Conservation (phyloP, 2,797 vertebrate species). For the Muscicapa comitata region DNA sequence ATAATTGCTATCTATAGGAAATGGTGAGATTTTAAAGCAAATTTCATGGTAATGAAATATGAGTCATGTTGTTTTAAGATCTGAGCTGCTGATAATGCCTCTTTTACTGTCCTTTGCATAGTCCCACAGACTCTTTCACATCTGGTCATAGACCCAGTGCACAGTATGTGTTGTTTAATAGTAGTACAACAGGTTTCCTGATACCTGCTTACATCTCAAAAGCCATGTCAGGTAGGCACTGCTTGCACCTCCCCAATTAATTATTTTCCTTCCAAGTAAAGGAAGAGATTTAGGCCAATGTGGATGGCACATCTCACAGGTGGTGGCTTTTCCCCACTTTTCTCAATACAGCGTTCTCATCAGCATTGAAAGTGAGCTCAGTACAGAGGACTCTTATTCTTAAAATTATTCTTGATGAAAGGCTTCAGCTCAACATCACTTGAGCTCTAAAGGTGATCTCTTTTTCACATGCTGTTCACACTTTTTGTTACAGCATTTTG, state of each 20-base stretch:
- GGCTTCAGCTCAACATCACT: background rate
- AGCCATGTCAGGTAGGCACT: background rate
- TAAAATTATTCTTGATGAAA: background rate
- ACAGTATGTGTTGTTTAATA: background rate
- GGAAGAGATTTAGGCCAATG: background rate
- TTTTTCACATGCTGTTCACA: background rate
- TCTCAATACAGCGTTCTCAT: background rate
- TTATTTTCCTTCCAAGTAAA: background rate
- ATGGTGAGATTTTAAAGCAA: constrained; percentile 10
- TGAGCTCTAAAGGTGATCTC: background rate
- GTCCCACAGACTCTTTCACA: background rate
- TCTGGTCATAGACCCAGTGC: background rate
- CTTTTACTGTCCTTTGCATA: constrained; percentile 13
- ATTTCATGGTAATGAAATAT: constrained; percentile 25
- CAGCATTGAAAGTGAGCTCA: background rate
- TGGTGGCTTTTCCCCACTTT: background rate
- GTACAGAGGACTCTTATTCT: background rate
- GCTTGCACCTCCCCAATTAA: background rate
- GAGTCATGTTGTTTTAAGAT: constrained; percentile 17
- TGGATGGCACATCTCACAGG: background rate
- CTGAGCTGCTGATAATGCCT: background rate
- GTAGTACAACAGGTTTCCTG: background rate
- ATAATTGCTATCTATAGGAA: background rate
- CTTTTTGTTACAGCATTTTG: background rate
- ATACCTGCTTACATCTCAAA: background rate